These are phyloP conservation scores for Oenanthe melanoleuca DNA, from an alignment of 2,113 vertebrate species.

Conservation along the genomic window DNA sequence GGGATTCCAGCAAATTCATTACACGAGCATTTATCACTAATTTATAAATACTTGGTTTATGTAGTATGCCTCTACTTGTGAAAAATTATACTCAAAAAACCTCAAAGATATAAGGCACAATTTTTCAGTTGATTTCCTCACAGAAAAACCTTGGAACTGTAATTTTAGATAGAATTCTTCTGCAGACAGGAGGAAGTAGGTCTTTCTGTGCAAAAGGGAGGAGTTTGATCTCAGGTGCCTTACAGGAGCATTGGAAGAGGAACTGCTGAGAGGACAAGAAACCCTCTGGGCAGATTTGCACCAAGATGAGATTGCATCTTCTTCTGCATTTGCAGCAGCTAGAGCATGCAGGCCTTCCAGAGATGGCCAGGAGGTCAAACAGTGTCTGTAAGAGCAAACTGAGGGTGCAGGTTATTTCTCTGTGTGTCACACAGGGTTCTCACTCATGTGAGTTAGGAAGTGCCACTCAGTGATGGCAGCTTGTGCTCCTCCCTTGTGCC, in stretches of 20 bases:
- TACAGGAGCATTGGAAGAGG: neutral
- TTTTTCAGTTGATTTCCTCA: neutral
- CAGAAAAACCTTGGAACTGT: neutral
- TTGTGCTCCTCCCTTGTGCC: neutral
- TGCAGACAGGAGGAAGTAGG: neutral
- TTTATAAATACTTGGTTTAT: neutral
- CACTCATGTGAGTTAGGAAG: neutral
- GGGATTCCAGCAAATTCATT: neutral
- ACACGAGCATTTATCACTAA: neutral
- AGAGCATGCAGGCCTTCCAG: neutral
- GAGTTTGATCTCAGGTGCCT: neutral
- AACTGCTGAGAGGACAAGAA: neutral
- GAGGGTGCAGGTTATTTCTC: neutral
- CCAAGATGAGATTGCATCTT: neutral
- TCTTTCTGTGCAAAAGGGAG: neutral
- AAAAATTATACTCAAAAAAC: neutral
- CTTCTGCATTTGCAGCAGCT: neutral
- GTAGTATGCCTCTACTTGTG: neutral
- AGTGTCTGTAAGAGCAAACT: neutral
- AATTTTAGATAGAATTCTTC: neutral
- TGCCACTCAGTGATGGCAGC: neutral
- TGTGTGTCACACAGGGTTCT: neutral
- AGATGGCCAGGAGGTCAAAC: neutral
- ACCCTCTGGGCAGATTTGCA: neutral
- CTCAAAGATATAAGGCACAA: neutral